phyloP scores from a whole-genome alignment of 1,140 invertebrate genomes.

The Temnothorax curvispinosus region DNA sequence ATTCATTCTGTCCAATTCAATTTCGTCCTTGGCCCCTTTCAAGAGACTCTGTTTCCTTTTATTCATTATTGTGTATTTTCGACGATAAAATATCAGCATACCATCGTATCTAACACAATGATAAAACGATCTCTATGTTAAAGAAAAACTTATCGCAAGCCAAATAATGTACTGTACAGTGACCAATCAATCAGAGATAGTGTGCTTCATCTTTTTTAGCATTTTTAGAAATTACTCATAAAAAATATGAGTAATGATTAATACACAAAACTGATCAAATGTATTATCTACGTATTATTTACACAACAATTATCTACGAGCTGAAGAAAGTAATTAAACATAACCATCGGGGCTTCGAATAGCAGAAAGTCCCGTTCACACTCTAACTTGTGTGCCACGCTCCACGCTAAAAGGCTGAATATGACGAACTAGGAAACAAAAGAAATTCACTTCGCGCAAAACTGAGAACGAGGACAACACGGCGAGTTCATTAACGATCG shows the following conservation, averaged over 20 bases:
- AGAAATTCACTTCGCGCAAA: slow-evolving; percentile 13
- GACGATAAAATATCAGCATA: not conserved
- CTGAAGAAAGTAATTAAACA: not conserved
- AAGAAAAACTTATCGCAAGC: not conserved
- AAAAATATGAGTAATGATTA: not conserved
- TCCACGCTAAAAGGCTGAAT: not conserved
- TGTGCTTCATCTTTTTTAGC: too few species aligned
- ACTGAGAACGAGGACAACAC: slow-evolving; percentile 61
- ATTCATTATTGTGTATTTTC: slow-evolving; percentile 69
- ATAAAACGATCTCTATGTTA: slow-evolving; percentile 8
- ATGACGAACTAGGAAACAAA: not conserved
- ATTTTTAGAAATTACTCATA: not conserved
- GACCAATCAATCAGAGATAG: not conserved
- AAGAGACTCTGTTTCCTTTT: slow-evolving; percentile 76
- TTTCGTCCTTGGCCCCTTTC: slow-evolving; percentile 81
- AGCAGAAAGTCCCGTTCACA: not conserved
- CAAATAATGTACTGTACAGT: too few species aligned
- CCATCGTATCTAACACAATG: not conserved
- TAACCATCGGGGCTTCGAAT: too few species aligned
- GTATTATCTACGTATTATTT: not conserved
- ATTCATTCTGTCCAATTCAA: slow-evolving; percentile 79
- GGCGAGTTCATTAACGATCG: slow-evolving; percentile 66
- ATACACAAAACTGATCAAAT: not conserved
- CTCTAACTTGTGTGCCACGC: not conserved
- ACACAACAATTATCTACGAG: not conserved